Percentiles rank a stretch among this genome's conserved stretches.
Conservation (phyloP, 2,888 invertebrate species). For the Dynastes grantii region DNA sequence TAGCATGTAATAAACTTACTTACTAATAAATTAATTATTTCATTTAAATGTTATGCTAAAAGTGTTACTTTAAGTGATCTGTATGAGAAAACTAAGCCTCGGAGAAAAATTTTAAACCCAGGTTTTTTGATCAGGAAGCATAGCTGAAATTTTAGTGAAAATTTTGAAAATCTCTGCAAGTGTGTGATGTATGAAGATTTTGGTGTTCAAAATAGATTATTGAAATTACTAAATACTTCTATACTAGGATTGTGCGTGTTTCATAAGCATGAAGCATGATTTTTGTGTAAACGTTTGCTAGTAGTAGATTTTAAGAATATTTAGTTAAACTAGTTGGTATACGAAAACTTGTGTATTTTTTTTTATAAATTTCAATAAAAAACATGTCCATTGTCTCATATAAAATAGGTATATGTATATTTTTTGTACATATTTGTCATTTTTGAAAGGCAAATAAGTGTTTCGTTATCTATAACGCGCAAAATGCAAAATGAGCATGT, state of each 20-base stretch:
- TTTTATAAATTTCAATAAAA: neutral
- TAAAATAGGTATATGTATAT: conserved; percentile 14
- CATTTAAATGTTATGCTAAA: no score
- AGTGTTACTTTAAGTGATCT: no score
- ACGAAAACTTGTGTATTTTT: neutral
- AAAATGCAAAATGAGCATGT: neutral
- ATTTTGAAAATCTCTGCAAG: no score
- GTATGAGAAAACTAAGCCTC: no score
- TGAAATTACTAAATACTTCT: neutral
- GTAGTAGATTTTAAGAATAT: neutral
- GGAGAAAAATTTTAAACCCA: no score
- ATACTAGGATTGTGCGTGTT: conserved; percentile 11
- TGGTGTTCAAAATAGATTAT: neutral
- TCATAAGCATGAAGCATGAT: neutral
- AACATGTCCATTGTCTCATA: neutral
- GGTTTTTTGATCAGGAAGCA: no score
- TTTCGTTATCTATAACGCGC: neutral
- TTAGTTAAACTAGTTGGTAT: neutral
- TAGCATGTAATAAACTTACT: no score
- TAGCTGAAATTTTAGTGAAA: no score
- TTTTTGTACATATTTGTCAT: conserved; percentile 1
- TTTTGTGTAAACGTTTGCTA: neutral
- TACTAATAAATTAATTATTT: no score
- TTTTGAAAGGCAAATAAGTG: neutral
- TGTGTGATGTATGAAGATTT: no score